Evolutionary conservation across 2,113 vertebrate species (phyloP).

Genomic region (Nanorana parkeri): DNA sequence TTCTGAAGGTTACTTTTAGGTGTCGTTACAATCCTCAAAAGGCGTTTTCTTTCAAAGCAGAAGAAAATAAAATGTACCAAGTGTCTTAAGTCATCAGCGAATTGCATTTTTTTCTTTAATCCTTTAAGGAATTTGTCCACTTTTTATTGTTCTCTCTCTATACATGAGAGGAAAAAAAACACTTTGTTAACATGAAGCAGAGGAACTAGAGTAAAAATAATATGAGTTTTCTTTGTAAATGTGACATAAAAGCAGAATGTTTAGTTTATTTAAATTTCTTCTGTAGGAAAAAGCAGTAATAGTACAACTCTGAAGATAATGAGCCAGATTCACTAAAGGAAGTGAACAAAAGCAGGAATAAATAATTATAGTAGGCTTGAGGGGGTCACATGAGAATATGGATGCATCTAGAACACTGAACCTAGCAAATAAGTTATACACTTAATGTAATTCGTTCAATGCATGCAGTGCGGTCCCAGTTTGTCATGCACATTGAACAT

Average conservation of each 20-base stretch:
- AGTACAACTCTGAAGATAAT: too few relatives aligned
- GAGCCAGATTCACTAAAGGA: too few relatives aligned
- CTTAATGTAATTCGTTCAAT: too few relatives aligned
- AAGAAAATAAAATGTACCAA: conserved; percentile 58
- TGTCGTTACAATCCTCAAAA: conserved; percentile 71
- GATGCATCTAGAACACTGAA: too few relatives aligned
- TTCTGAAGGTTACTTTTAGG: conserved; percentile 79
- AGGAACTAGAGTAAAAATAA: conserved; percentile 60
- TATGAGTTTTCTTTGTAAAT: conserved; percentile 26
- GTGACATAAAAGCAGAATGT: conserved; percentile 20
- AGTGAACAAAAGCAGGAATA: too few relatives aligned
- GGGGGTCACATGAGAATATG: too few relatives aligned
- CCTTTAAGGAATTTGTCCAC: conserved; percentile 32
- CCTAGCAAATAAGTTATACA: too few relatives aligned
- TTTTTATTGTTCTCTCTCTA: neutral
- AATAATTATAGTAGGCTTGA: too few relatives aligned
- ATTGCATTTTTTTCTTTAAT: conserved; percentile 53
- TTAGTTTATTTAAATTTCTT: conserved; percentile 8
- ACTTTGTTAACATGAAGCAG: conserved; percentile 55
- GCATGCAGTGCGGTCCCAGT: too few relatives aligned
- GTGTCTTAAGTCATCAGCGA: conserved; percentile 57
- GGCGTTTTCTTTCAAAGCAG: conserved; percentile 43
- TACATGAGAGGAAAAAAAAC: conserved; percentile 53
- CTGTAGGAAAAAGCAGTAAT: neutral
- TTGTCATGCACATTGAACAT: too few relatives aligned